Base-by-base conservation (phyloP, 2,113 vertebrate species). In the Anguilla japonica region DNA sequence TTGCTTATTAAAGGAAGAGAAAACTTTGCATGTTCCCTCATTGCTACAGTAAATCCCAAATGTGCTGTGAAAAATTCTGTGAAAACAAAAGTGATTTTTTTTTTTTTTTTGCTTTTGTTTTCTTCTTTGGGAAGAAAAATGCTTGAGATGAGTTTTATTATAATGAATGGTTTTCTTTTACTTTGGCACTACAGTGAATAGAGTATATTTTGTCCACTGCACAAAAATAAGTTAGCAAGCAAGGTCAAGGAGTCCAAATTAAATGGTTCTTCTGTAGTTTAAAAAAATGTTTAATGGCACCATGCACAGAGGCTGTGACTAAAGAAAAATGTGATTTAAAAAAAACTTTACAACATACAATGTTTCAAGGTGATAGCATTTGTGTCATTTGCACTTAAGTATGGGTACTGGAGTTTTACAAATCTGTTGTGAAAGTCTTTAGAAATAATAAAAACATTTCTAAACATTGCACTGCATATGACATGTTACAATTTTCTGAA, bases 31-130 rank as follows among this genome's bases (percentile, higher is more conserved):
- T 90, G 92, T 90, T 86, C 87, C 88, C 50, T 88, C 86, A 86
- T 90, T 91, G 85, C 89, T 87, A 88, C 89, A 89, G 89, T 87
- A 81, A 90, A 84, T 92, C 89, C 86, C 87, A 87, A 88, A 89
- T 87, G 86, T 87, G 84, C 85, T 87, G 87, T 57, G 80, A 90
- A 85, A 90, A 80, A 89, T 63, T 16, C 90, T 87, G 85, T 87
- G 86, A 90, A 87, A 90, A 89, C 83, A 83, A 84, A 89, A 20
- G 40, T 88, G 83, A 80, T 71, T 86, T 88, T 90, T 91, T 91
- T 89, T 89, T 92, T 92, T 91, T 83, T 87, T 89, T 90, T 91
- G 90, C 88, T 93, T 91, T 91, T 84, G 89, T 88, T 89, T 90
- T 90, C 79, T 81, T 85, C 84, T 89, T 90, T 90, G 63, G 88